phyloP scores from a whole-genome alignment of 2,797 vertebrate species.

The Xyrichtys novacula region DNA sequence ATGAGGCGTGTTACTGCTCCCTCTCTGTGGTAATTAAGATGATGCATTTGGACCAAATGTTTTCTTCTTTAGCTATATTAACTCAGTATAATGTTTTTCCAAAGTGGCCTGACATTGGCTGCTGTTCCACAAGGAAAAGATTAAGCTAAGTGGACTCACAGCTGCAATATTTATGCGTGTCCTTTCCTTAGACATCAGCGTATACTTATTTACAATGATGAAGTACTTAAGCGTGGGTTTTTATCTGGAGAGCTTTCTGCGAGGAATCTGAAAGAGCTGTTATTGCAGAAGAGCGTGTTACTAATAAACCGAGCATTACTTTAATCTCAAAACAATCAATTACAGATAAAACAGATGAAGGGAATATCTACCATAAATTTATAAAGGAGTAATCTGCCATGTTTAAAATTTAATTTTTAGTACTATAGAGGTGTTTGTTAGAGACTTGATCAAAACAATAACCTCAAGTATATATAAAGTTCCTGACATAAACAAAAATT shows the following conservation, averaged over 20 bases:
- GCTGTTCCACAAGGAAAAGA: slow-evolving; percentile 5
- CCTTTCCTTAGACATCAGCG: slow-evolving; percentile 28
- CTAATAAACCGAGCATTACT: slow-evolving; percentile 9
- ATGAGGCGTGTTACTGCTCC: slow-evolving; percentile 42
- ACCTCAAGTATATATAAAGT: no score
- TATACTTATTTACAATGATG: slow-evolving; percentile 30
- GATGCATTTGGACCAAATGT: slow-evolving; percentile 16
- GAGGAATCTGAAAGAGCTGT: slow-evolving; percentile 5
- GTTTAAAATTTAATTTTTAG: no score
- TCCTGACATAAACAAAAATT: no score
- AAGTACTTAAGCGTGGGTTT: slow-evolving; percentile 8
- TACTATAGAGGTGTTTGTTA: no score
- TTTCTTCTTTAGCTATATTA: slow-evolving; percentile 9
- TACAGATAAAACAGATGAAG: not conserved
- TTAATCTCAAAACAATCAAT: not conserved
- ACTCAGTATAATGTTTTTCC: slow-evolving; percentile 11
- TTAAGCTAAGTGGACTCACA: slow-evolving; percentile 7
- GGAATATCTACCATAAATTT: no score
- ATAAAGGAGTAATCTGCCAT: no score
- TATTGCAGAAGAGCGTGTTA: not conserved
- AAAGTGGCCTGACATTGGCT: slow-evolving; percentile 17
- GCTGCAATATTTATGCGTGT: slow-evolving; percentile 37
- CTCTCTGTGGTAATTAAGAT: slow-evolving; percentile 18
- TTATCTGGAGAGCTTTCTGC: not conserved
- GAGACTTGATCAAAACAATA: no score